Evolutionary conservation across 2,888 invertebrate genomes (phyloP).

Genomic region (Elegia similella): DNA sequence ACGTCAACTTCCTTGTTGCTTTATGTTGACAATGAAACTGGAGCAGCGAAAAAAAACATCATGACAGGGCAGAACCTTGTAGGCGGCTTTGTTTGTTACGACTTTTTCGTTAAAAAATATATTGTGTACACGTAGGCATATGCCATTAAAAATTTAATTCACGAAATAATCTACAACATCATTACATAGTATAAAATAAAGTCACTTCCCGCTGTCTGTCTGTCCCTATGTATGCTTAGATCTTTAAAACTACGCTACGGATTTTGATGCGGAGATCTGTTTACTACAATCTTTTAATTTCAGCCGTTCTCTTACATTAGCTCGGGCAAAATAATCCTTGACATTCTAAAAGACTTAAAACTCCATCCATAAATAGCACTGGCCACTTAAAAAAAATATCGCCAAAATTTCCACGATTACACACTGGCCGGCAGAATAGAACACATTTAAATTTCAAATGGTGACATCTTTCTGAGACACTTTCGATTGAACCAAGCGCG

Average conservation of each 20-base stretch:
- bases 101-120: too few relatives aligned
- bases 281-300: too few relatives aligned
- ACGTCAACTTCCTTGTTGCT: background rate
- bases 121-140: too few relatives aligned
- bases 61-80: too few relatives aligned
- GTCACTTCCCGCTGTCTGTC: too few relatives aligned
- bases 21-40: background rate
- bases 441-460: constrained; percentile 16
- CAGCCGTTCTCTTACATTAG: background rate
- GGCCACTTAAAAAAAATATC: background rate
- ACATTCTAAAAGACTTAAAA: background rate
- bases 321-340: background rate
- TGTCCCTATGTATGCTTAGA: too few relatives aligned
- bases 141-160: too few relatives aligned
- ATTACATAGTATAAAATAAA: too few relatives aligned
- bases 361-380: background rate
- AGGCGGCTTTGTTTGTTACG: too few relatives aligned
- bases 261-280: too few relatives aligned
- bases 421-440: constrained; percentile 3
- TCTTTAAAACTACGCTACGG: too few relatives aligned
- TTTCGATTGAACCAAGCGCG: constrained; percentile 27
- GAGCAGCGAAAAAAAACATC: background rate
- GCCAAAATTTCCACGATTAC: background rate
- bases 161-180: too few relatives aligned
- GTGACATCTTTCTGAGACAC: constrained; percentile 21